Evolutionary conservation across 1,140 invertebrate genomes (phyloP).

Genomic region (Drosophila bocqueti): DNA sequence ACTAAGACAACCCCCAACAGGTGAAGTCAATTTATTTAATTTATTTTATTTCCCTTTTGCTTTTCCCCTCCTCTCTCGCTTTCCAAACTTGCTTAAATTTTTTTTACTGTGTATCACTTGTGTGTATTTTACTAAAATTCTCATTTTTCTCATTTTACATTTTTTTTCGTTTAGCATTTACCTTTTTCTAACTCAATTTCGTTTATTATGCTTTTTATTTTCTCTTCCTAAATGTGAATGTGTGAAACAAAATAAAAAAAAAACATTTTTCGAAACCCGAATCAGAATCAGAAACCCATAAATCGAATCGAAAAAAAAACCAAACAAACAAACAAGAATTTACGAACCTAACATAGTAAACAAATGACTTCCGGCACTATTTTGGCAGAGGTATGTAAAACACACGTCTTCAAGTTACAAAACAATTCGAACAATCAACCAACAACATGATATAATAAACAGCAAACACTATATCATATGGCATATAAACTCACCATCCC

Average conservation of each 20-base stretch:
- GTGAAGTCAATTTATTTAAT: conserved; percentile 54
- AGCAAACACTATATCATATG: conserved; percentile 32
- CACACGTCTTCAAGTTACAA: conserved; percentile 65
- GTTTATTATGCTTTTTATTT: conserved; percentile 45
- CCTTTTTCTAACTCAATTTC: conserved; percentile 26
- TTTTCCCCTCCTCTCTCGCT: not conserved
- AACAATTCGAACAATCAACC: conserved; percentile 24
- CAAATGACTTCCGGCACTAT: conserved; percentile 85
- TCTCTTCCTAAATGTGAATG: conserved; percentile 43
- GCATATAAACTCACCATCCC: conserved; percentile 26
- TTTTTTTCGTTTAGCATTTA: conserved; percentile 21
- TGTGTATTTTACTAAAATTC: conserved; percentile 14
- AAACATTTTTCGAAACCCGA: conserved; percentile 32
- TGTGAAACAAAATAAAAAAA: conserved; percentile 10
- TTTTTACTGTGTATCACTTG: not conserved
- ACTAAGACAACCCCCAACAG: conserved; percentile 42
- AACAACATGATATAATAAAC: conserved; percentile 25
- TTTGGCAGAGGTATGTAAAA: conserved; percentile 85
- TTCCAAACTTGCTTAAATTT: conserved; percentile 3
- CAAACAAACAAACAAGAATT: conserved; percentile 29
- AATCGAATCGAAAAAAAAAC: conserved; percentile 35
- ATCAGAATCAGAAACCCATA: conserved; percentile 38
- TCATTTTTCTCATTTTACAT: conserved; percentile 6
- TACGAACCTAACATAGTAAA: conserved; percentile 72
- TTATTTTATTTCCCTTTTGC: conserved; percentile 13